These are phyloP conservation scores for Hanleya hanleyi DNA, from an alignment of 2,888 invertebrate genomes.

Conservation along the genomic window DNA sequence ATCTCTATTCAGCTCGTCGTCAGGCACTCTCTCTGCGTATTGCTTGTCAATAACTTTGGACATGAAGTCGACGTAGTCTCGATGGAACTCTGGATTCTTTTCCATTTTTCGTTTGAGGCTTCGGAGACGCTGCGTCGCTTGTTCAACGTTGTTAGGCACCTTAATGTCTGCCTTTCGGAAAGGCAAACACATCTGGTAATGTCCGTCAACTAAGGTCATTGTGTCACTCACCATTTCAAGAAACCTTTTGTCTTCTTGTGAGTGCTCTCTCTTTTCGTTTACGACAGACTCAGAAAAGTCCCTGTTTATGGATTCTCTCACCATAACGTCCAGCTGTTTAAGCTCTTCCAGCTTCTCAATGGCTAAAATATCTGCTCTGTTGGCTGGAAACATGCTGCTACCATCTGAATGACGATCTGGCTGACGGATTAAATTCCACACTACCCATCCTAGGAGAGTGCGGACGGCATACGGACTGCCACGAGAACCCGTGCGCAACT, in stretches of 20 bases:
- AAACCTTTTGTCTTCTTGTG: slow-evolving; percentile 28
- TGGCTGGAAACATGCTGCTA: too few relatives aligned
- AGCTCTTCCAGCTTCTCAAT: slow-evolving; percentile 7
- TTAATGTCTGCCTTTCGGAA: slow-evolving; percentile 11
- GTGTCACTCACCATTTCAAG: slow-evolving; percentile 14
- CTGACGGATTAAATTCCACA: slow-evolving; percentile 16
- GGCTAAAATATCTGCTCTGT: slow-evolving; percentile 12
- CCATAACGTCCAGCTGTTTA: not conserved
- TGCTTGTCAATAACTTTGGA: slow-evolving; percentile 5
- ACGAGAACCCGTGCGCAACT: slow-evolving; percentile 11
- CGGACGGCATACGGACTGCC: slow-evolving; percentile 26
- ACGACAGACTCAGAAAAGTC: slow-evolving; percentile 30
- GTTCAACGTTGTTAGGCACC: slow-evolving; percentile 10
- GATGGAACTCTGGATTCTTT: not conserved
- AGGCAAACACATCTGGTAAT: slow-evolving; percentile 23
- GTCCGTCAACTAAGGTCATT: slow-evolving; percentile 17
- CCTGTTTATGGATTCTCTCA: slow-evolving; percentile 19
- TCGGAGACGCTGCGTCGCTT: slow-evolving; percentile 12
- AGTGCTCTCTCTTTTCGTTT: slow-evolving; percentile 25
- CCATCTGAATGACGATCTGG: too few relatives aligned
- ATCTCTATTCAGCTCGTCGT: not conserved
- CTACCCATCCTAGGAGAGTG: slow-evolving; percentile 23
- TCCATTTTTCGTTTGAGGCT: slow-evolving; percentile 6
- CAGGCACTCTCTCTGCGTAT: slow-evolving; percentile 1
- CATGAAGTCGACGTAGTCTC: slow-evolving; percentile 11